Percentiles rank a stretch among this genome's conserved stretches.
These are phyloP conservation scores for Mylabris sibirica DNA, from an alignment of 2,888 invertebrate species.

Conservation along the genomic window DNA sequence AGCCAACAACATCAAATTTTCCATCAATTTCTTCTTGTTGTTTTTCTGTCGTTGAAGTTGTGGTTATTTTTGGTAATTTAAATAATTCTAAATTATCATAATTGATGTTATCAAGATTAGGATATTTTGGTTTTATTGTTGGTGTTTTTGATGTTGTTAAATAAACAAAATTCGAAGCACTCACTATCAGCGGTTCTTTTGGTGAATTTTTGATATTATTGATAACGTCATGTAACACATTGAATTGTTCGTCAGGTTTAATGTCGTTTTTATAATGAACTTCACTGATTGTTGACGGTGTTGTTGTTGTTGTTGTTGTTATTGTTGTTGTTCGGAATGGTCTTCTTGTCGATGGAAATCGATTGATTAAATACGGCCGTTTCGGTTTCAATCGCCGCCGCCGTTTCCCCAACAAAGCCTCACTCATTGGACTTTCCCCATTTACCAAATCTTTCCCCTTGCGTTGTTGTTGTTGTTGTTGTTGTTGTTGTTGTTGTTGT, in stretches of 20 bases:
- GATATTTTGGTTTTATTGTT: constrained; percentile 21
- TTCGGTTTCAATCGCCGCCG: constrained; percentile 24
- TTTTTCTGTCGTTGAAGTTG: constrained; percentile 21
- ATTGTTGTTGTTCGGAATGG: background rate
- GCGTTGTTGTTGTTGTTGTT: background rate
- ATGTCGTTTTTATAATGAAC: constrained; percentile 59
- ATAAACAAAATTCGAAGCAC: constrained; percentile 22
- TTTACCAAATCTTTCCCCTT: constrained; percentile 16
- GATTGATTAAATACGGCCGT: constrained; percentile 28
- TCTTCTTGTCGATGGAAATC: constrained; percentile 21
- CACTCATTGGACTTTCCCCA: constrained; percentile 34
- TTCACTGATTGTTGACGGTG: constrained; percentile 44
- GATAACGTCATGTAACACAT: constrained; percentile 63
- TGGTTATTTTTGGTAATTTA: constrained; percentile 1
- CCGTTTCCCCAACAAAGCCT: constrained; percentile 31
- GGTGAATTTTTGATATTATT: constrained; percentile 61
- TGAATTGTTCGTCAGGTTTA: constrained; percentile 59
- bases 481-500: too few species aligned
- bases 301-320: constrained; percentile 20
- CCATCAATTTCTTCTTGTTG: constrained; percentile 9
- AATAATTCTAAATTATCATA: constrained; percentile 34
- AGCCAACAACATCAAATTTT: constrained; percentile 39
- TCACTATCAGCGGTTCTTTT: constrained; percentile 30
- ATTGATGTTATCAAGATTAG: constrained; percentile 15
- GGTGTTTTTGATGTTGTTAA: constrained; percentile 21